Evolutionary conservation across 2,888 invertebrate species (phyloP), one percentile per base, ranked within the genome.

Genomic region (Tachystola acroxantha): DNA sequence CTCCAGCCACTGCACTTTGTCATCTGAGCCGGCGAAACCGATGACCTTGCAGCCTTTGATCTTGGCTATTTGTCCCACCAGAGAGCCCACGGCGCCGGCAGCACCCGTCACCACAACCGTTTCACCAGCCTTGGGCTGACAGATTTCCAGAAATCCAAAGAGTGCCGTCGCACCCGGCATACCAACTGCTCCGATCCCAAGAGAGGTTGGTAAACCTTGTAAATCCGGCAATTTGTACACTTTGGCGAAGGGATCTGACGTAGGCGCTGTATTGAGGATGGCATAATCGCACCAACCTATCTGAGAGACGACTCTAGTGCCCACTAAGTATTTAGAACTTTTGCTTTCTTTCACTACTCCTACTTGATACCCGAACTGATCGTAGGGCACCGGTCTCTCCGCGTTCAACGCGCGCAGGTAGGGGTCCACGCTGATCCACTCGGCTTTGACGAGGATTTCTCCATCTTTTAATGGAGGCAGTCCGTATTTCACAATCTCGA

Each of bases 61-160:
- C 68, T 93, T 93, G 0, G 90, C 94, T 34, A 94, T 91, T 71
- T 94, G 94, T 1, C 93, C 94, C 0, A 92, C 94, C 7, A 91
- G 60, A 36, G 89, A 90, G 2, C 94, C 94, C 0, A 94, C 93
- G 2, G 93, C 93, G 1, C 94, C 94, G 0, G 92, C 93, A 2
- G 93, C 94, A 0, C 90, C 89, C 2, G 89, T 90, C 2, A 94
- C 90, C 0, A 93, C 90, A 0, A 94, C 88, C 0, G 91, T 91
- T 57, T 94, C 92, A 0, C 92, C 93, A 1, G 82, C 50, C 67
- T 91, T 91, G 0, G 93, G 92, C 30, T 91, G 67, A 53, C 93
- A 93, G 11, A 93, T 52, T 39, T 93, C 91, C 28, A 91, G 52
- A 7, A 94, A 77, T 1, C 93, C 94, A 61, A 92, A 93, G 57